Evolutionary conservation across 2,888 invertebrate species (phyloP), one percentile per base, ranked within the genome.

Genomic region (Ganaspis brasiliensis): DNA sequence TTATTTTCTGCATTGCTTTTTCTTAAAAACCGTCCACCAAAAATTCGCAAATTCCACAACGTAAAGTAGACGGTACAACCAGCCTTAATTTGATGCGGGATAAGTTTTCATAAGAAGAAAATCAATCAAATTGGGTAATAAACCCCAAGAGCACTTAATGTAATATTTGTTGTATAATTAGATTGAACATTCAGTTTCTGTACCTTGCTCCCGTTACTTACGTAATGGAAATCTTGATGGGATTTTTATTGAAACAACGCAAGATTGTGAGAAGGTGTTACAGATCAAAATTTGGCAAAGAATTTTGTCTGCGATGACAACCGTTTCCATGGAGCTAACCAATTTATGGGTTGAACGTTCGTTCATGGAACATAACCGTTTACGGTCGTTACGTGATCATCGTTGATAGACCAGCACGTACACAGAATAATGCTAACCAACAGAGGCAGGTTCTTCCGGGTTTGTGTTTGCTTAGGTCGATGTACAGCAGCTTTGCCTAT

Each of bases 301-400:
- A 63, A 63, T 40, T 63, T 63, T 12, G 40, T 63, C 40, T 63
- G 21, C 76, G 78, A 63, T 73, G 78, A 73, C 76, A 73, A 74
- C 78, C 72, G 77, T 74, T 79, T 77, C 71, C 49, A 49, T 55
- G 31, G 71, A 79, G 75, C 77, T 77, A 79, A 79, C 79, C 75
- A 79, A 77, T 61, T 56, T 45, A 75, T 40, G 21, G 63, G 70
- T 52, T 70, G 31, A 63, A 26, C 55, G 74, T 56, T 49, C 67
- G 74, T 67, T 70, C 63, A 67, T 55, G 21, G 67, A 74, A 74
- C 67, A 55, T 67, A 74, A 74, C 63, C 56, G 74, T 56, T 52
- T 49, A 52, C 67, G 74, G 45, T 74, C 70, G 67, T 70, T 70
- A 67, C 74, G 52, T 61, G 74, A 67, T 74, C 74, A 74, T 67